Conservation (phyloP, 1,140 invertebrate species). For the Brachionus sp. region DNA sequence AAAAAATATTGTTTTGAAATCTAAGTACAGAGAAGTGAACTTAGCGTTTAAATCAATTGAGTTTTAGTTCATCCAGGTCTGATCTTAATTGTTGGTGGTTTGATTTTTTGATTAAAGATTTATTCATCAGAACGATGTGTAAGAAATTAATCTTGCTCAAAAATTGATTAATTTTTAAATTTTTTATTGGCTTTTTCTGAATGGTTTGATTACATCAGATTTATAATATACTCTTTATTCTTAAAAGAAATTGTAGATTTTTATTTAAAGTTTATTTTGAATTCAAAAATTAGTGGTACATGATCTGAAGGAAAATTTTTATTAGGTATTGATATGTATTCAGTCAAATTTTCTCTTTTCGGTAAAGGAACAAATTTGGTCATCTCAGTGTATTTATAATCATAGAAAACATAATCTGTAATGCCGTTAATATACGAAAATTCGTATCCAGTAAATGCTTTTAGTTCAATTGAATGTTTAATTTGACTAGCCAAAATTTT, state of each 20-base stretch:
- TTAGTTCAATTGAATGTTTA: background rate
- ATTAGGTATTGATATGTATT: background rate
- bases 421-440: background rate
- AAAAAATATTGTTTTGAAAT: too few species aligned
- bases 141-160: too few species aligned
- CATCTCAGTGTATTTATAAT: background rate
- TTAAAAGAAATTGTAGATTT: background rate
- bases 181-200: too few species aligned
- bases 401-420: conserved; percentile 10
- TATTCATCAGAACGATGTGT: too few species aligned
- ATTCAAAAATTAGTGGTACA: background rate
- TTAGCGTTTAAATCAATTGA: too few species aligned
- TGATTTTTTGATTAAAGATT: too few species aligned
- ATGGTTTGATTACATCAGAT: too few species aligned
- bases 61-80: too few species aligned
- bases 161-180: too few species aligned
- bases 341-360: background rate
- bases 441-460: background rate
- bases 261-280: background rate
- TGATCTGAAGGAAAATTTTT: conserved; percentile 25
- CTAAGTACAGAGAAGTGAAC: too few species aligned
- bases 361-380: background rate
- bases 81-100: too few species aligned
- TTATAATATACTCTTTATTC: too few species aligned
- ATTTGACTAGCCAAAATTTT: background rate